These are phyloP conservation scores for Drosophila willistoni DNA, from an alignment of 1,140 invertebrate genomes.

Conservation along the genomic window DNA sequence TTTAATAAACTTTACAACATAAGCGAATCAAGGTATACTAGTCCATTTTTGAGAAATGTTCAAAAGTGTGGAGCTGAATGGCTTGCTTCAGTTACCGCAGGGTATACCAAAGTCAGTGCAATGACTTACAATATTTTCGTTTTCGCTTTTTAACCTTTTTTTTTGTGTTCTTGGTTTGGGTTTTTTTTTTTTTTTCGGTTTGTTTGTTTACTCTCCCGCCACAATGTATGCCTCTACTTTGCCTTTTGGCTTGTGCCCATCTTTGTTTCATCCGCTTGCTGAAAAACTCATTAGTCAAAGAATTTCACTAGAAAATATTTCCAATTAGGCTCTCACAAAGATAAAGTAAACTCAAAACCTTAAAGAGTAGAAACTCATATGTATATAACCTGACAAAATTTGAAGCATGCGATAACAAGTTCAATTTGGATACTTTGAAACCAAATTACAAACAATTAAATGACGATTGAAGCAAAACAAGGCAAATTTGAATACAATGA, in stretches of 20 bases:
- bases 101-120: no score
- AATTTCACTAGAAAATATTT: constrained; percentile 49
- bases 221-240: not conserved
- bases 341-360: no score
- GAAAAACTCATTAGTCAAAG: constrained; percentile 61
- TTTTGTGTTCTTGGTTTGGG: constrained; percentile 1
- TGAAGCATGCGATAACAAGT: not conserved
- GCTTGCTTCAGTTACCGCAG: no score
- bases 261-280: constrained; percentile 49
- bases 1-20: no score
- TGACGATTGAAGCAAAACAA: no score
- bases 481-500: not conserved
- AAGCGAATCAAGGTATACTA: no score
- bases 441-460: no score
- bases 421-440: no score
- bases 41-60: no score
- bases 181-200: not conserved
- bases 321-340: constrained; percentile 46
- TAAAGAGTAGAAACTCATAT: not conserved
- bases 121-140: constrained; percentile 2
- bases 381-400: not conserved
- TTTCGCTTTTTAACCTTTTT: no score
- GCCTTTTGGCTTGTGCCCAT: not conserved
- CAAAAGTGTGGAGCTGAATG: no score
- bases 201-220: not conserved